Percentiles rank a stretch among this genome's conserved stretches.
phyloP scores from a whole-genome alignment of 2,888 invertebrate species.

The Athalia cordata region DNA sequence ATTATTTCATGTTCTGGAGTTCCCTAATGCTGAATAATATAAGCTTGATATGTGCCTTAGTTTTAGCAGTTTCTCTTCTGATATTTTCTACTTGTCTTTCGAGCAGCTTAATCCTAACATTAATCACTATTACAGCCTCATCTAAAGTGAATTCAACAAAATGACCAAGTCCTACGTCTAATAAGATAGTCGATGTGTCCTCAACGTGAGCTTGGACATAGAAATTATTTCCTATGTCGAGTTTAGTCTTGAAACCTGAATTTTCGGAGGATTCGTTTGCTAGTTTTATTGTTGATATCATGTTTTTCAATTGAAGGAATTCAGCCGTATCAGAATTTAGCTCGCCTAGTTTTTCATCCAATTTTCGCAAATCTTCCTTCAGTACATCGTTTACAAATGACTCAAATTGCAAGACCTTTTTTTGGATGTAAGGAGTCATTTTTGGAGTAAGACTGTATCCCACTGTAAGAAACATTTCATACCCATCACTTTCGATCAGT shows the following conservation, averaged over 20 bases:
- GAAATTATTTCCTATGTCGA: conserved; percentile 90
- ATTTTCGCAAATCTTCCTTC: conserved; percentile 80
- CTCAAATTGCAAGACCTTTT: conserved; percentile 77
- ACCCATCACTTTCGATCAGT: too few species aligned
- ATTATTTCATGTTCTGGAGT: conserved; percentile 71
- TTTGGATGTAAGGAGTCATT: conserved; percentile 59
- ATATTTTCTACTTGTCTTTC: conserved; percentile 79
- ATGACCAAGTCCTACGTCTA: conserved; percentile 85
- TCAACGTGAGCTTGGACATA: conserved; percentile 86
- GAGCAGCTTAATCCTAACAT: conserved; percentile 81
- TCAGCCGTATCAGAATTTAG: conserved; percentile 83
- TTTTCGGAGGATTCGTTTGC: conserved; percentile 72
- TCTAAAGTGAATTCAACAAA: conserved; percentile 83
- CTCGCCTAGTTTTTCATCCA: conserved; percentile 78
- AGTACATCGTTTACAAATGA: conserved; percentile 86
- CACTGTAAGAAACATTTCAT: not conserved
- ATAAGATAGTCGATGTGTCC: conserved; percentile 80
- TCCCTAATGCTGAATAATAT: conserved; percentile 83
- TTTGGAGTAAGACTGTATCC: not conserved
- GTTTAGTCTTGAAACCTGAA: conserved; percentile 80
- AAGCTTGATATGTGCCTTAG: conserved; percentile 87
- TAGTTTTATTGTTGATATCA: conserved; percentile 80
- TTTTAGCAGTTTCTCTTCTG: conserved; percentile 80
- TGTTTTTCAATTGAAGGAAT: conserved; percentile 83
- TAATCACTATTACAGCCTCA: conserved; percentile 84